Base-by-base conservation (phyloP, 2,888 invertebrate species). In the Iphiclides podalirius region DNA sequence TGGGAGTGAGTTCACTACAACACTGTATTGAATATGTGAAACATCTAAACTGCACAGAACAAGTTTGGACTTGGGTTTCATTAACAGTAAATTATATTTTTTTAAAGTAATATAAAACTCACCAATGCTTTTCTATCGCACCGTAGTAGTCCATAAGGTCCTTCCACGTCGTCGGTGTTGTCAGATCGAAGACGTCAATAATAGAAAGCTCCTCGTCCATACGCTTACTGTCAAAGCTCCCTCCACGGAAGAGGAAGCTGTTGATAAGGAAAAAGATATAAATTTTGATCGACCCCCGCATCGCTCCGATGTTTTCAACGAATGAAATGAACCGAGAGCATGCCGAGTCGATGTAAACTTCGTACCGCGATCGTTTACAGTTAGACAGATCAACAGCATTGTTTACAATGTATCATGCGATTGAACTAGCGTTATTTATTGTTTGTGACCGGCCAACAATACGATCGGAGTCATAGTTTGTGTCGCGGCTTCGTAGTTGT, bases 371-470 rank as follows among this genome's bases (percentile, higher is more conserved):
- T 50, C 26, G 39, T 14, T 23, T 26, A 15, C 14, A 35, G 17
- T 28, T 78, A 63, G n/a, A 49, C 85, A 84, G n/a, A 1, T 76
- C 48, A 12, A 73, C 13, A 7, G 66, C 65, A 31, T 31, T 94
- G 93, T 12, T 68, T 72, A 20, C 45, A 31, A 31, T 31, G 31
- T 31, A 31, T 31, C 28, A n/a, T 28, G 1, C 11, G 12, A 2
- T 31, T 31, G n/a, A 11, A 11, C 1, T 12, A 31, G 20, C 20
- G 31, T 31, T 31, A 31, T 31, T 31, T 31, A 31, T 31, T 31
- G 31, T 31, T 31, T 3, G 6, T 20, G 20, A 20, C 6, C 20
- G 20, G 6, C 6, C 3, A 6, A 6, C 6, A 6, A 4, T 20
- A 6, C 20, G 20, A 20, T 20, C 6, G 20, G 3, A 6, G 6